Evolutionary conservation across 2,888 invertebrate genomes (phyloP).

Genomic region (Sycophila texana): DNA sequence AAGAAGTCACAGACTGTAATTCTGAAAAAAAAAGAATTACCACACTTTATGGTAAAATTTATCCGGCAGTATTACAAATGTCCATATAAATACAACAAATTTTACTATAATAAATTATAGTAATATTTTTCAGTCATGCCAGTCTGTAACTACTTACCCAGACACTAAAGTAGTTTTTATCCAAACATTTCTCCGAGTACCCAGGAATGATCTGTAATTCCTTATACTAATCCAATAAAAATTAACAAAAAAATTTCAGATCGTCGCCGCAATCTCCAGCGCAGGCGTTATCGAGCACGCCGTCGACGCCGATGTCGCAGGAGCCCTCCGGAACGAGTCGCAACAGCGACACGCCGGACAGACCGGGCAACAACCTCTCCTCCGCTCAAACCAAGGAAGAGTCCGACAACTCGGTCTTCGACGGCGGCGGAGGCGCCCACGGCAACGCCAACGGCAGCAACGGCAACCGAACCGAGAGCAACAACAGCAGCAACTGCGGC

Average conservation of each 20-base stretch:
- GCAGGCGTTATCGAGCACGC: constrained; percentile 73
- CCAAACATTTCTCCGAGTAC: too few relatives aligned
- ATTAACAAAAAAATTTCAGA: constrained; percentile 57
- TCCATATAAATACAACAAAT: too few relatives aligned
- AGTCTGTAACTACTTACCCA: too few relatives aligned
- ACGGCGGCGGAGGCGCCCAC: constrained; percentile 73
- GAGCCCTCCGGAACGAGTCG: constrained; percentile 61
- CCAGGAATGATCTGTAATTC: too few relatives aligned
- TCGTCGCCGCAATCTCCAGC: constrained; percentile 78
- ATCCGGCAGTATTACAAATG: too few relatives aligned
- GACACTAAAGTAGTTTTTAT: too few relatives aligned
- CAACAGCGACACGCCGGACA: constrained; percentile 47
- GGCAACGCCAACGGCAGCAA: constrained; percentile 1
- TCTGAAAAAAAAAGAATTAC: too few relatives aligned
- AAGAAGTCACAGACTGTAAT: too few relatives aligned
- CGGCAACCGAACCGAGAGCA: constrained; percentile 36
- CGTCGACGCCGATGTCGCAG: constrained; percentile 71
- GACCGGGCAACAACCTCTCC: constrained; percentile 66
- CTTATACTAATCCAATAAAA: too few relatives aligned
- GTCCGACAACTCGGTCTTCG: constrained; percentile 79
- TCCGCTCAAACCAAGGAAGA: constrained; percentile 74
- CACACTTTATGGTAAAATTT: too few relatives aligned
- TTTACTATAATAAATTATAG: too few relatives aligned
- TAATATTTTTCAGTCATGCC: too few relatives aligned
- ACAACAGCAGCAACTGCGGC: constrained; percentile 48